These are phyloP conservation scores for Drosophila fulvimacula DNA, from an alignment of 2,888 invertebrate species.

Conservation along the genomic window DNA sequence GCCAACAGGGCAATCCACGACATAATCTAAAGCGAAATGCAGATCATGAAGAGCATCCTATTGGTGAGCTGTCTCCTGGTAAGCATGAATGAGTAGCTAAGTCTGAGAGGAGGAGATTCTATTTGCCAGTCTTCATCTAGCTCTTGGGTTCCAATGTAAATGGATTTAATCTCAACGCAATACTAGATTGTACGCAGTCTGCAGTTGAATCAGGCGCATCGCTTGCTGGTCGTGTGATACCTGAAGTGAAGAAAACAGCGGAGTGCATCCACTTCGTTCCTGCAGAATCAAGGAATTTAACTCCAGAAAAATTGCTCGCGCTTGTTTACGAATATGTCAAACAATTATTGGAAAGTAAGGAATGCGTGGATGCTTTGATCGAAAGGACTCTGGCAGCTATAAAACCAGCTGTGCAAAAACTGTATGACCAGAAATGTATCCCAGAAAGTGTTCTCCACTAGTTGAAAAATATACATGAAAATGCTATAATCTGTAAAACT, in stretches of 20 bases:
- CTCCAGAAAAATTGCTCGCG: neutral
- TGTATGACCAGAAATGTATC: neutral
- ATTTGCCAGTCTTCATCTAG: neutral
- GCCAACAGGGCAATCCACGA: neutral
- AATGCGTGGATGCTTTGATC: neutral
- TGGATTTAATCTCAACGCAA: neutral
- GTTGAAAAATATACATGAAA: neutral
- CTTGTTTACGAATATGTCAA: neutral
- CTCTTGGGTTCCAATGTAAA: constrained; percentile 1
- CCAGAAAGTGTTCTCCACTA: neutral
- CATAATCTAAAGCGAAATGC: constrained; percentile 7
- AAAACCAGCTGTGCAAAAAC: neutral
- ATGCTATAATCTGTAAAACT: neutral
- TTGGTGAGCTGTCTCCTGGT: constrained; percentile 14
- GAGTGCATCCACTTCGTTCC: neutral
- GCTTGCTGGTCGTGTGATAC: neutral
- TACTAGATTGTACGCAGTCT: neutral
- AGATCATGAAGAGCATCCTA: neutral
- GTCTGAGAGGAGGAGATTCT: neutral
- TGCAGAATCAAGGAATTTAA: neutral
- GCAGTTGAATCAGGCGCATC: neutral
- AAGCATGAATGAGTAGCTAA: neutral
- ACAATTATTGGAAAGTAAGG: neutral
- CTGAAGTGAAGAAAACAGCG: neutral
- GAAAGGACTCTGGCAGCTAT: fast-evolving